Base-by-base conservation (phyloP, 1,140 invertebrate species). In the Drosophila repleta region DNA sequence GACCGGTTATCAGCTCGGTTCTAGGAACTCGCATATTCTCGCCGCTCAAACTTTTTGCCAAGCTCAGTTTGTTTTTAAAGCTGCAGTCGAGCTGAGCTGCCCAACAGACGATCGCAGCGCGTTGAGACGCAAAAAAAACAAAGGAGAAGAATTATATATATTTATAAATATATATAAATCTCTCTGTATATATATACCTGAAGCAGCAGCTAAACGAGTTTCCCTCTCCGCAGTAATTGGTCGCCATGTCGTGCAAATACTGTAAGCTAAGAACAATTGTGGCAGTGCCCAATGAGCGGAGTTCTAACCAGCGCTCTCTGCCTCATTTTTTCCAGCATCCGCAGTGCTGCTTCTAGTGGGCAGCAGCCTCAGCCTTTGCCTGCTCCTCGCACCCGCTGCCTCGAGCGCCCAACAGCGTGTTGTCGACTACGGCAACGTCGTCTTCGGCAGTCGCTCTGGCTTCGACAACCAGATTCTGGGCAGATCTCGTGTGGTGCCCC, bases 21-120 rank as follows among this genome's bases (percentile, higher is more conserved):
- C 48, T 35, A 17, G 48, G 15, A 51, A 46, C 60, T 72, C 48
- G 26, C 39, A 18, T 32, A 46, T 45, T 58, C 37, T 37, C 49
- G 37, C 17, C 18, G 37, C 37, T 56, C 55, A 48, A 21, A 13
- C 57, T 66, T 61, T 77, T 84, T 58, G 65, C 73, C 56, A 56
- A 43, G 65, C 56, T 87, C 82, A 87, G 82, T 87, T 78, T 78
- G 64, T 45, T 45, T 65, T 56, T 74, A 69, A 69, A 88, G 71
- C 78, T 87, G 49, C 58, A 53, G 43, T 48, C 58, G 82, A 78
- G 70, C 82, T 81, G 82, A 87, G 80, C 66, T 63, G 24, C 46
- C 26, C 20, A 53, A 11, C 63, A 57, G 13, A 52, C 51, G 45
- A 35, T 45, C 68, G 61, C 39, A 57, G 35, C 18, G 26, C 49